Evolutionary conservation across 2,113 vertebrate species (phyloP), one percentile per base, ranked within the genome.

Genomic region (Procavia capensis): DNA sequence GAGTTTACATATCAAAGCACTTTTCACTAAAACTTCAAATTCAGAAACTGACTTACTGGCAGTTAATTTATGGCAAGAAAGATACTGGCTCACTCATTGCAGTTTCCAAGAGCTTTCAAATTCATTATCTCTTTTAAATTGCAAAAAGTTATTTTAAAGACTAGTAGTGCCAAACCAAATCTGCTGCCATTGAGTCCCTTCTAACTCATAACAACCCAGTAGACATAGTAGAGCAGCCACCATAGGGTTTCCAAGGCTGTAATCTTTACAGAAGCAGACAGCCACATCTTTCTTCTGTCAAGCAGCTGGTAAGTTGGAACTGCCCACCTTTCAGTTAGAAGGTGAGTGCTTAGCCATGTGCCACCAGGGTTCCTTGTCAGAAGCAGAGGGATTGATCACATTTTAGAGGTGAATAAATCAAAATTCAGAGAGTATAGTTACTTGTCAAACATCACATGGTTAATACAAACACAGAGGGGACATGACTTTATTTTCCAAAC

Each of bases 1-100:
- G 81, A 88, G 34, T 76, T 85, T 90, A 76, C 22, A 47, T 70
- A 43, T 85, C 24, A 63, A 88, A 41, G 16, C 31, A 78, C 17
- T 91, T 85, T 93, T 70, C 50, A 85, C 36, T 83, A 90, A 90
- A 75, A 89, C 19, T 54, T 82, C 45, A 89, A 83, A 75, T 75
- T 92, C 45, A 61, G 50, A 54, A 83, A 76, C 39, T 82, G 27
- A 43, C 3, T 47, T 66, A 85, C 34, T 43, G 66, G 43, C 13
- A 88, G 0, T 39, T 93, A 54, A 70, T 87, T 47, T 59, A 75
- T n/a, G 11, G 8, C 43, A 72, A 92, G 11, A 47, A 85, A 89
- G 84, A 66, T 61, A 68, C 36, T 80, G 29, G n/a, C 8, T 66
- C 19, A 93, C 74, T 31, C 20, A 76, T 70, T 88, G 85, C 16